Percentiles rank a stretch among this genome's conserved stretches.
Evolutionary conservation across 2,797 vertebrate genomes (phyloP).

Genomic region (Chrysocyon brachyurus): DNA sequence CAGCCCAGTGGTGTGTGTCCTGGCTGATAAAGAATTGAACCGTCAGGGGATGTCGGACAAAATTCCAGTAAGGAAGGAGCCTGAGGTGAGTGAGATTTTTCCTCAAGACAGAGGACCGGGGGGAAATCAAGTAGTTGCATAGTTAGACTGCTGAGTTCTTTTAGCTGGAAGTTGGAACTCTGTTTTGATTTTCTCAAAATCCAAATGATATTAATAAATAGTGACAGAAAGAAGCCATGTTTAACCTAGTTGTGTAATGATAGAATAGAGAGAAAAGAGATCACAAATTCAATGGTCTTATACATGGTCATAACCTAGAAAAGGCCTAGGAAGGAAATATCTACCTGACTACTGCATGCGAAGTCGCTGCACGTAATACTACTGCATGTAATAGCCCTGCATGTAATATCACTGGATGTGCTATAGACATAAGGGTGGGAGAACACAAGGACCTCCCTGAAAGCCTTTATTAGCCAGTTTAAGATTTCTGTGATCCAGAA

Average conservation of each 20-base stretch:
- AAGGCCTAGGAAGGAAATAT: not conserved
- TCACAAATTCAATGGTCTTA: not conserved
- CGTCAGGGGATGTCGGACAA: not conserved
- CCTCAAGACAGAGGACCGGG: not conserved
- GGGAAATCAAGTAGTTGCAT: not conserved
- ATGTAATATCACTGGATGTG: not conserved
- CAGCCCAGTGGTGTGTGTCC: not conserved
- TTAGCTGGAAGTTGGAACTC: not conserved
- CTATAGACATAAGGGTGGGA: fast-evolving
- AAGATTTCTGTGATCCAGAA: not conserved
- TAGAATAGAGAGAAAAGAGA: not conserved
- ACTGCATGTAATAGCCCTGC: too few relatives aligned
- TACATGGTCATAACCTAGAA: not conserved
- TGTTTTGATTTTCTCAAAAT: conserved; percentile 10
- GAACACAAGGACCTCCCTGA: not conserved
- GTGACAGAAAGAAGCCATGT: not conserved
- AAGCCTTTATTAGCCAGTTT: not conserved
- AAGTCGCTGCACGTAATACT: not conserved
- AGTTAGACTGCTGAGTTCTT: conserved; percentile 43
- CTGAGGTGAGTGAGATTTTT: not conserved
- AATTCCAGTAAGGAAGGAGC: not conserved
- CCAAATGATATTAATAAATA: not conserved
- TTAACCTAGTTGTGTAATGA: not conserved
- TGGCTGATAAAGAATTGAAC: not conserved
- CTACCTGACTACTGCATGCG: not conserved